These are phyloP conservation scores for Andricus quercusramuli DNA, from an alignment of 2,888 invertebrate genomes.

Conservation along the genomic window DNA sequence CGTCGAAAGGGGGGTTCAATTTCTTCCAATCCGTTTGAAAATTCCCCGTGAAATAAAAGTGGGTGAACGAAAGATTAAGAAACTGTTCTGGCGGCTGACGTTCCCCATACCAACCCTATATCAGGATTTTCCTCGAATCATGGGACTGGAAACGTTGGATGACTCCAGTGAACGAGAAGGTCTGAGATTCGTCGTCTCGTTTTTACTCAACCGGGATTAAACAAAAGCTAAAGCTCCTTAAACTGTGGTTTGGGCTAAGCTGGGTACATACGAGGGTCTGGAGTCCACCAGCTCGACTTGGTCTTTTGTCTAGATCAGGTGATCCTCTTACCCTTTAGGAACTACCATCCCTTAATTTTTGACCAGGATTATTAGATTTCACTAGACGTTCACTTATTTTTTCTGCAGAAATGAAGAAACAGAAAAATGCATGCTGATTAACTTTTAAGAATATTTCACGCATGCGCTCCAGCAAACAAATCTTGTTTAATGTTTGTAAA, in stretches of 20 bases:
- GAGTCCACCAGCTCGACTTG: constrained; percentile 58
- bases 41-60: constrained; percentile 36
- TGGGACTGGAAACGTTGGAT: constrained; percentile 39
- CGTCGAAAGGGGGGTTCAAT: not conserved
- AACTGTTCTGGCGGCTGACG: constrained; percentile 48
- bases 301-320: constrained; percentile 76
- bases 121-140: constrained; percentile 18
- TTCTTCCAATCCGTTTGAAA: constrained; percentile 25
- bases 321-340: constrained; percentile 70
- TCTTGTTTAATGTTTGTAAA: too few relatives aligned
- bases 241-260: constrained; percentile 77
- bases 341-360: constrained; percentile 52
- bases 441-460: too few relatives aligned
- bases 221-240: constrained; percentile 78
- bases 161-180: constrained; percentile 33
- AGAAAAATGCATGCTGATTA: too few relatives aligned
- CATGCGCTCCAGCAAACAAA: too few relatives aligned
- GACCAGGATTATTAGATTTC: constrained; percentile 52
- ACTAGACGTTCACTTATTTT: constrained; percentile 43
- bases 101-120: constrained; percentile 42
- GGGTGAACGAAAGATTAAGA: constrained; percentile 48
- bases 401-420: not conserved
- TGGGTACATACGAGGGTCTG: constrained; percentile 76
- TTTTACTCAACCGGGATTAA: constrained; percentile 71
- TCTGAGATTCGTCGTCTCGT: constrained; percentile 52